Evolutionary conservation across 2,888 invertebrate genomes (phyloP), one percentile per base, ranked within the genome.

Genomic region (Trachelus tabidus): DNA sequence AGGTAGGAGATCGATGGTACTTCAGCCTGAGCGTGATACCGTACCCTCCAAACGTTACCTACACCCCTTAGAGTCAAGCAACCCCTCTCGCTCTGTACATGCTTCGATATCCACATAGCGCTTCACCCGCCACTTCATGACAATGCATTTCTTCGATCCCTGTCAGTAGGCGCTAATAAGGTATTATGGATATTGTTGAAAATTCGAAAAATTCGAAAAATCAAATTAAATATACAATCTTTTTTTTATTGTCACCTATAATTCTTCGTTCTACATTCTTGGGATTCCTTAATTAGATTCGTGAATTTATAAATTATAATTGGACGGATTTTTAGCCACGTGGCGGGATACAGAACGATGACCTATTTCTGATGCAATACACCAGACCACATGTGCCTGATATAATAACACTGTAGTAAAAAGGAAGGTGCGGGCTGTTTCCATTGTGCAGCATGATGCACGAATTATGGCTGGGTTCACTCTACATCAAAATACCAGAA

Each of bases 1-100:
- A 82, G 83, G 84, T 81, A 81, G 82, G 84, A 82, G 86, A 85
- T 87, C 88, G 87, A 90, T 90, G 89, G 77, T 85, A 82, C 90
- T 90, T 83, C 86, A 89, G 86, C 75, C 75, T 80, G 76, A 79
- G 79, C 85, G 82, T 83, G 85, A 87, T 87, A 87, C 84, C 83
- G 85, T 82, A 81, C 85, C 84, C 85, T 87, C 84, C 82, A 83
- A 83, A 84, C 77, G 81, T 81, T 79, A 81, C 83, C 81, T 79
- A 79, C 77, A 81, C 71, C 76, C 78, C 81, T 82, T 80, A 82
- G 77, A 82, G 83, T 83, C 76, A 77, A 79, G 79, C 81, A 75
- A 3, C 68, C 69, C 33, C 77, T 77, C 73, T 74, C 68, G 76
- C 78, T 74, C 79, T 75, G 69, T 78, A 76, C 75, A 33, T 74